A percentile compares a stretch with the other conserved stretches of the same genome.
Conservation (phyloP, 1,140 invertebrate species). For the Leptinotarsa defecta region DNA sequence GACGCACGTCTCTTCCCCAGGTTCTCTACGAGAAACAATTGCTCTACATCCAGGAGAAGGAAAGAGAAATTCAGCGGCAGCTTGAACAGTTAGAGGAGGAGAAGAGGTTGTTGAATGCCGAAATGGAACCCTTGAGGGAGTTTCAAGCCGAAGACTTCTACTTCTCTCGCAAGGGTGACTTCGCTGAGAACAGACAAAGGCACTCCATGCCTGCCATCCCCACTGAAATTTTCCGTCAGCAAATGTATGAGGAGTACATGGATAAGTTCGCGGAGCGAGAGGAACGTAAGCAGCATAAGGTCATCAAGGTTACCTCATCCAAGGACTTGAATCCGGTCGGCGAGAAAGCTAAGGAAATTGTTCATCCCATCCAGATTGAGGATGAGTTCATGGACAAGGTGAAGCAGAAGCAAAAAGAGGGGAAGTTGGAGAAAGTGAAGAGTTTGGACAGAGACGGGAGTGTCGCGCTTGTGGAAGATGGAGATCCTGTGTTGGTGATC, state of each 20-base stretch:
- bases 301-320: constrained; percentile 69
- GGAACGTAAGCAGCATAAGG: constrained; percentile 74
- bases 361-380: constrained; percentile 65
- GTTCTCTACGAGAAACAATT: constrained; percentile 72
- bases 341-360: constrained; percentile 45
- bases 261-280: constrained; percentile 77
- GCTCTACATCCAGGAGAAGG: constrained; percentile 69
- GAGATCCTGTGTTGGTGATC: constrained; percentile 62
- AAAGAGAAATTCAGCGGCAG: constrained; percentile 67
- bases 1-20: constrained; percentile 66
- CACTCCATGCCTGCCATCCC: constrained; percentile 54
- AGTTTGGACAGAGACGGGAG: constrained; percentile 48
- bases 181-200: constrained; percentile 37
- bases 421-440: constrained; percentile 52
- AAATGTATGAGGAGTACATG: constrained; percentile 84
- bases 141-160: constrained; percentile 48
- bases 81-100: constrained; percentile 64
- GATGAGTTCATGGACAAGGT: constrained; percentile 75
- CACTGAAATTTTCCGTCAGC: constrained; percentile 70
- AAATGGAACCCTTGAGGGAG: constrained; percentile 39
- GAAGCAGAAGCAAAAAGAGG: constrained; percentile 57
- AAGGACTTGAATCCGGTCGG: constrained; percentile 26
- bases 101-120: constrained; percentile 54
- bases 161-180: constrained; percentile 51
- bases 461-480: constrained; percentile 42